Evolutionary conservation across 2,113 vertebrate species (phyloP), one percentile per base, ranked within the genome.

Genomic region (Grantiella picta): DNA sequence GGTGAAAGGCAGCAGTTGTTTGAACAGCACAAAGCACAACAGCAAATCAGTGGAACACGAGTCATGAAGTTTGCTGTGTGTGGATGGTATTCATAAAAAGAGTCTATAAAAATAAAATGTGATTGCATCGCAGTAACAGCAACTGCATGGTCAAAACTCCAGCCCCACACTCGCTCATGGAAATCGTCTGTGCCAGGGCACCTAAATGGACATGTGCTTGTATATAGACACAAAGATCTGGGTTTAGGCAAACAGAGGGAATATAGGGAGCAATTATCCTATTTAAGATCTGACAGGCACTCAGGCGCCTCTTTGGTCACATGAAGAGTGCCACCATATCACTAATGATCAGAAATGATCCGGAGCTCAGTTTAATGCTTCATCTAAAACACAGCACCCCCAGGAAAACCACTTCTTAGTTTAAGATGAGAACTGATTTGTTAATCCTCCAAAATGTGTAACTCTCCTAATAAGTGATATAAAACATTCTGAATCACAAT

Each of bases 401-500:
- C 44, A 86, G 71, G 85, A 94, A 94, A 90, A 76, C 28, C 75
- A 80, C 35, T 88, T 64, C 57, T 52, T 82, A 36, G 52, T 77
- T 72, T 60, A 71, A 93, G 73, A 82, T 29, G 52, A 89, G 35
- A 96, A 91, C 38, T 56, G 73, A 75, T 68, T 91, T 72, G 44
- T 44, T 93, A 97, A 96, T 90, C 60, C 80, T 82, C 52, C 49
- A 82, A 83, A 90, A 87, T 5, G 66, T 68, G 44, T 52, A 89
- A 92, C 64, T 84, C 81, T 94, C 88, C 89, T 93, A 87, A 72
- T 76, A 82, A 86, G 86, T 71, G 54, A 83, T 52, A 89, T 53
- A 65, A 50, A 93, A 81, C 11, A 44, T 66, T 79, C 82, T 92
- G 91, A 92, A 91, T 88, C 78, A 82, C 22, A 83, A 88, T n/a